Evolutionary conservation across 2,888 invertebrate species (phyloP).

Genomic region (Ectemnius cavifrons): DNA sequence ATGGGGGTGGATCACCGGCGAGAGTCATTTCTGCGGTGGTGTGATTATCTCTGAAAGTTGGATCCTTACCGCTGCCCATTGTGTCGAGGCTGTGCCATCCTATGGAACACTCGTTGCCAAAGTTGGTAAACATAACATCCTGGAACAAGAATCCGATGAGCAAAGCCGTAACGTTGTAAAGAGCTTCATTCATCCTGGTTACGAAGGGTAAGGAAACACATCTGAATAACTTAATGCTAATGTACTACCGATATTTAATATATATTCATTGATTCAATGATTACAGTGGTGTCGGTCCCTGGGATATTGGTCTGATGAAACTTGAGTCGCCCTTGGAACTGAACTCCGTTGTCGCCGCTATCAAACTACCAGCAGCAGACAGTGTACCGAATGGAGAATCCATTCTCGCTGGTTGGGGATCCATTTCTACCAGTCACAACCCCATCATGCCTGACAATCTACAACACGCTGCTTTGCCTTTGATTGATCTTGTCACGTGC

Average conservation of each 20-base stretch:
- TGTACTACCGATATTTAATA: background rate
- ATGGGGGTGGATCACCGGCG: conserved; percentile 58
- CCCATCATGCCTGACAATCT: conserved; percentile 67
- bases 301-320: conserved; percentile 67
- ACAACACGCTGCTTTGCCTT: conserved; percentile 67
- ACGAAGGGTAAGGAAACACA: conserved; percentile 56
- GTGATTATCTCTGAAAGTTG: conserved; percentile 74
- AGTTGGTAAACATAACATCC: conserved; percentile 60
- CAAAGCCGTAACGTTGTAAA: conserved; percentile 66
- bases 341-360: conserved; percentile 70
- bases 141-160: conserved; percentile 69
- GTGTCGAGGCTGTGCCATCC: conserved; percentile 67
- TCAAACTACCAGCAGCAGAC: conserved; percentile 71
- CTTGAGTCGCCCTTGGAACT: conserved; percentile 65
- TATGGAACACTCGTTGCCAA: conserved; percentile 70
- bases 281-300: conserved; percentile 64
- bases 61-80: conserved; percentile 78
- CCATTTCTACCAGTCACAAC: conserved; percentile 59
- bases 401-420: conserved; percentile 79
- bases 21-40: conserved; percentile 78
- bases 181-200: conserved; percentile 71
- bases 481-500: conserved; percentile 64
- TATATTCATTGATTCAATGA: background rate
- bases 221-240: background rate
- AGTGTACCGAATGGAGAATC: conserved; percentile 66